Conservation (phyloP, 2,797 vertebrate genomes). For the Melanotaenia trifasciata region DNA sequence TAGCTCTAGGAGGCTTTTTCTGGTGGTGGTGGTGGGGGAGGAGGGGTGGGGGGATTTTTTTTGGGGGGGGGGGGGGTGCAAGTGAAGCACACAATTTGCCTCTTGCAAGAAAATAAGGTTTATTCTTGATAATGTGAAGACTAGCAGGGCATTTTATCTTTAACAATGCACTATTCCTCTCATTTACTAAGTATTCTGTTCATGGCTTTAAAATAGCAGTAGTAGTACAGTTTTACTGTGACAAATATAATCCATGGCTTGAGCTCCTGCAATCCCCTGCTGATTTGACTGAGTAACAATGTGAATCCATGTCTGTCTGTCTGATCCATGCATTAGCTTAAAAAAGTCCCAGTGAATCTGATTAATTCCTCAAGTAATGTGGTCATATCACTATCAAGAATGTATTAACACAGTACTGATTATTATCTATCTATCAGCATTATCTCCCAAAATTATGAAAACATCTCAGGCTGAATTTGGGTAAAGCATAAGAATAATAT, state of each 20-base stretch:
- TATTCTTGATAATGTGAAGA: constrained; percentile 47
- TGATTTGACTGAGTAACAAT: constrained; percentile 64
- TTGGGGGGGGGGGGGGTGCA: constrained; percentile 44
- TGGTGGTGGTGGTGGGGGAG: not conserved
- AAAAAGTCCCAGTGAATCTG: constrained; percentile 25
- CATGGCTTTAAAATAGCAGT: constrained; percentile 62
- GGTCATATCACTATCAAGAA: constrained; percentile 31
- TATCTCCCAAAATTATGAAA: not conserved
- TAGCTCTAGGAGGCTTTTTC: constrained; percentile 2
- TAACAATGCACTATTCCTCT: constrained; percentile 42
- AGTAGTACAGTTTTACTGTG: constrained; percentile 62
- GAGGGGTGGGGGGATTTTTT: constrained; percentile 22
- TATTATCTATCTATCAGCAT: too few species aligned
- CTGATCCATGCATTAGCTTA: constrained; percentile 51
- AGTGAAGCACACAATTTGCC: constrained; percentile 47
- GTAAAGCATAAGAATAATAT: not conserved
- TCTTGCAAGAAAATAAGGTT: constrained; percentile 50
- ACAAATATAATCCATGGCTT: constrained; percentile 71
- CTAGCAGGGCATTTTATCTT: constrained; percentile 51
- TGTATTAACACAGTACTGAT: constrained; percentile 14
- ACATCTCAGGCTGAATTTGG: not conserved
- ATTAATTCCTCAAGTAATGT: constrained; percentile 37
- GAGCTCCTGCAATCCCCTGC: constrained; percentile 62
- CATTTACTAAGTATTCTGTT: constrained; percentile 45
- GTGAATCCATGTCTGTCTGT: constrained; percentile 50